Evolutionary conservation across 2,888 invertebrate genomes (phyloP).

Genomic region (Drosophila fungiperda): DNA sequence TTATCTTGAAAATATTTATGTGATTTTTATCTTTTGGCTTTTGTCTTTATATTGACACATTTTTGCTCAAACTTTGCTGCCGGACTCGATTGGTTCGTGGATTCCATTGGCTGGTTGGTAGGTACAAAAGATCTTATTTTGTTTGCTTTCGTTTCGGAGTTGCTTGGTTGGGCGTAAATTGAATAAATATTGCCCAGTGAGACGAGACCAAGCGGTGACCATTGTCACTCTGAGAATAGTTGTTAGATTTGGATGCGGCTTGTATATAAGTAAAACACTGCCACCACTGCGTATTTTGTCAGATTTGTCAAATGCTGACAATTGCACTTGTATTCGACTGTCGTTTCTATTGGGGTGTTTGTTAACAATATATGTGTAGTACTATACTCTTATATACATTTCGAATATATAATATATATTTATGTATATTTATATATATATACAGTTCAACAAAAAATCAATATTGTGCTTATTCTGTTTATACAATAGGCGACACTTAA

Average conservation of each 20-base stretch:
- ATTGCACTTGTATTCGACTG: slow-evolving; percentile 61
- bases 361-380: slow-evolving; percentile 4
- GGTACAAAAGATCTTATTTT: slow-evolving; percentile 38
- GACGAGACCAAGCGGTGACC: slow-evolving; percentile 55
- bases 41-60: slow-evolving; percentile 84
- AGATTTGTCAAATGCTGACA: slow-evolving; percentile 57
- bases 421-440: slow-evolving; percentile 52
- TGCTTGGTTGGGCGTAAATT: slow-evolving; percentile 8
- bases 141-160: slow-evolving; percentile 1
- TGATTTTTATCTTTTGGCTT: slow-evolving; percentile 62
- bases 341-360: slow-evolving; percentile 45
- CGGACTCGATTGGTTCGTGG: slow-evolving; percentile 83
- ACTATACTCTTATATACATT: slow-evolving; percentile 43
- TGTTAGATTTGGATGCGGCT: slow-evolving; percentile 56
- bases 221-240: slow-evolving; percentile 61
- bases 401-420: slow-evolving; percentile 24
- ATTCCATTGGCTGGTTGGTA: slow-evolving; percentile 47
- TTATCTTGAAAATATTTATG: slow-evolving; percentile 19
- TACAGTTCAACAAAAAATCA: slow-evolving; percentile 3
- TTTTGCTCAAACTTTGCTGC: slow-evolving; percentile 85
- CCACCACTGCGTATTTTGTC: slow-evolving; percentile 84
- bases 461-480: slow-evolving; percentile 7
- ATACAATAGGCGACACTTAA: slow-evolving; percentile 38
- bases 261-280: slow-evolving; percentile 85
- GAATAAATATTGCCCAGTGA: not conserved